Evolutionary conservation across 2,888 invertebrate genomes (phyloP).

Genomic region (Drosophila nr. perissopoda): DNA sequence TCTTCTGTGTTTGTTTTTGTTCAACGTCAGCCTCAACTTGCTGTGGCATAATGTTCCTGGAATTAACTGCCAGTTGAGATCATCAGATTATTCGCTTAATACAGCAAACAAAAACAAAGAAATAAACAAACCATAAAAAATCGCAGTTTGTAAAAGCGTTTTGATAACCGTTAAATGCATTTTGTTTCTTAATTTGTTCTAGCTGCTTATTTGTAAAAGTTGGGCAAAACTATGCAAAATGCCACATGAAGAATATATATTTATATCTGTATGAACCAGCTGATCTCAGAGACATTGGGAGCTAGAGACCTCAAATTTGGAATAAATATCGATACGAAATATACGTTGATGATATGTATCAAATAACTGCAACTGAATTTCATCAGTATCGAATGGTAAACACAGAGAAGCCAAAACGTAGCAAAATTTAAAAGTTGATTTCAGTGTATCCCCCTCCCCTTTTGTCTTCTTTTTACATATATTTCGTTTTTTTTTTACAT

Average conservation of each 20-base stretch:
- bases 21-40: neutral
- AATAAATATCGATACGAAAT: too few species aligned
- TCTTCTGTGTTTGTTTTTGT: constrained; percentile 1
- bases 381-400: neutral
- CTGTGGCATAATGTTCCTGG: neutral
- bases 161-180: neutral
- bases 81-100: neutral
- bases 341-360: too few species aligned
- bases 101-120: neutral
- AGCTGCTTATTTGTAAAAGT: neutral
- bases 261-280: neutral
- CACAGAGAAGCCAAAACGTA: too few species aligned
- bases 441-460: too few species aligned
- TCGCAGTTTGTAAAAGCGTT: neutral
- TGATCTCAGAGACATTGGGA: too few species aligned
- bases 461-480: neutral
- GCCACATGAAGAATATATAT: neutral
- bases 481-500: neutral
- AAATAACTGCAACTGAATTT: neutral
- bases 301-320: too few species aligned
- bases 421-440: neutral
- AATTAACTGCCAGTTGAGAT: constrained; percentile 1
- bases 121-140: neutral
- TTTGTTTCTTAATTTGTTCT: neutral
- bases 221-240: neutral